phyloP scores from a whole-genome alignment of 1,140 invertebrate genomes.

The Sycophila sp. region DNA sequence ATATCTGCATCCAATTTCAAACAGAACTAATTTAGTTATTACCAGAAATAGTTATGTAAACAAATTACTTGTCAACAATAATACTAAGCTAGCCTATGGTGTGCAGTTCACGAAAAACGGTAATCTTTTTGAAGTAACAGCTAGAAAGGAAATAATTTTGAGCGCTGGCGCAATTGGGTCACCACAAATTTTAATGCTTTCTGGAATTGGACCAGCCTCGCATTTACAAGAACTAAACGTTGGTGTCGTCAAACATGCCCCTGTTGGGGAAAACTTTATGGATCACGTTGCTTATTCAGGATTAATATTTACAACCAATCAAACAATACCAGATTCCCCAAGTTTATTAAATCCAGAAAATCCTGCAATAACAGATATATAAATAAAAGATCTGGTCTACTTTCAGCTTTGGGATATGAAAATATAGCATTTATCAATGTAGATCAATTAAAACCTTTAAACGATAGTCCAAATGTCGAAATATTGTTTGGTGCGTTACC shows the following conservation, averaged over 20 bases:
- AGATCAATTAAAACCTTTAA: constrained; percentile 70
- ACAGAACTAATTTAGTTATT: constrained; percentile 73
- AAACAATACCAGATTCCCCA: constrained; percentile 52
- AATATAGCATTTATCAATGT: constrained; percentile 80
- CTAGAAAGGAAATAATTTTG: constrained; percentile 79
- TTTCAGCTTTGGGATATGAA: constrained; percentile 83
- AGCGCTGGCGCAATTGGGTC: constrained; percentile 80
- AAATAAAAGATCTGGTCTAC: constrained; percentile 72
- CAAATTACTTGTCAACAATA: constrained; percentile 77
- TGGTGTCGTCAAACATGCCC: constrained; percentile 72
- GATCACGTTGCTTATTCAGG: constrained; percentile 80
- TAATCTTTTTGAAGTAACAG: constrained; percentile 68
- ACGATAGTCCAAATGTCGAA: constrained; percentile 80
- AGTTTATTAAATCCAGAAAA: constrained; percentile 38
- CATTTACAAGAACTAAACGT: constrained; percentile 74
- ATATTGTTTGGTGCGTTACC: not conserved
- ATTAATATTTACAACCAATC: constrained; percentile 73
- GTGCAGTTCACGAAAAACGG: constrained; percentile 71
- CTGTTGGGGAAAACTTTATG: too few species aligned
- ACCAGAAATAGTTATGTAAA: constrained; percentile 74
- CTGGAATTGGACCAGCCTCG: constrained; percentile 78
- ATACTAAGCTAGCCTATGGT: constrained; percentile 73
- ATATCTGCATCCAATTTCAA: constrained; percentile 74
- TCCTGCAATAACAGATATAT: constrained; percentile 62
- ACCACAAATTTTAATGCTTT: constrained; percentile 83